A percentile compares a stretch with the other conserved stretches of the same genome.
Conservation (phyloP, 2,888 invertebrate species). For the Trissoscelio sp. region DNA sequence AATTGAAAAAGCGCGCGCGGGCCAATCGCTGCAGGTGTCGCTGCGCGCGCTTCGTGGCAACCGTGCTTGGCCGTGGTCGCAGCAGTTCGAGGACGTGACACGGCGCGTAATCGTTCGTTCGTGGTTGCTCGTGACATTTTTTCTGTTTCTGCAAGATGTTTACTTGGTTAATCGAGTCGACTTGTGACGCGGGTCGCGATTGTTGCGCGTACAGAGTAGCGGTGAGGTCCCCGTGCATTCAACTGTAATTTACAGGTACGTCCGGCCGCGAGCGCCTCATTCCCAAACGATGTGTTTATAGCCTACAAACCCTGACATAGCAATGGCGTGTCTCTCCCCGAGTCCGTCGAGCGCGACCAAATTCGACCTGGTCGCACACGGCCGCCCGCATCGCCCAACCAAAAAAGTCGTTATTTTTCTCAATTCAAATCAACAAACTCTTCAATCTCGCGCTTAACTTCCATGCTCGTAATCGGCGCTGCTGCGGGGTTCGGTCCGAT, state of each 20-base stretch:
- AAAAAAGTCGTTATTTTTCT: too few species aligned
- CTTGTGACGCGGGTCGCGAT: conserved; percentile 77
- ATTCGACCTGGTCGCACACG: neutral
- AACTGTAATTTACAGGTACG: conserved; percentile 79
- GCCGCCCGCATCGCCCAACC: conserved; percentile 67
- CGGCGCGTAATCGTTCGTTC: conserved; percentile 81
- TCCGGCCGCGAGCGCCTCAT: conserved; percentile 67
- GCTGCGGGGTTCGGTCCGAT: conserved; percentile 2
- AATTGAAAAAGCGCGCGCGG: too few species aligned
- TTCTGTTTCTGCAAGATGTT: conserved; percentile 84
- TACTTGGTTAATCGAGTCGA: conserved; percentile 84
- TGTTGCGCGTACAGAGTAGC: conserved; percentile 77
- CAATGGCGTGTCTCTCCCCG: conserved; percentile 80
- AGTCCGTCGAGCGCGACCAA: conserved; percentile 4
- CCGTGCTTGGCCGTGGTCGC: conserved; percentile 54
- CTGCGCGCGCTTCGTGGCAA: conserved; percentile 58
- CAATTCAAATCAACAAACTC: too few species aligned
- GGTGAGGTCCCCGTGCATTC: conserved; percentile 77
- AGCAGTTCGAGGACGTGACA: conserved; percentile 70
- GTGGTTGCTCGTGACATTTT: conserved; percentile 82
- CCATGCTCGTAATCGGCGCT: conserved; percentile 46
- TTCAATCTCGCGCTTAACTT: too few species aligned
- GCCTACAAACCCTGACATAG: conserved; percentile 82
- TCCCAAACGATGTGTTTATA: conserved; percentile 79
- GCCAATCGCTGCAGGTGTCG: too few species aligned